Percentiles rank a stretch among this genome's conserved stretches.
phyloP scores from a whole-genome alignment of 2,113 vertebrate species.

The Indicator indicator region DNA sequence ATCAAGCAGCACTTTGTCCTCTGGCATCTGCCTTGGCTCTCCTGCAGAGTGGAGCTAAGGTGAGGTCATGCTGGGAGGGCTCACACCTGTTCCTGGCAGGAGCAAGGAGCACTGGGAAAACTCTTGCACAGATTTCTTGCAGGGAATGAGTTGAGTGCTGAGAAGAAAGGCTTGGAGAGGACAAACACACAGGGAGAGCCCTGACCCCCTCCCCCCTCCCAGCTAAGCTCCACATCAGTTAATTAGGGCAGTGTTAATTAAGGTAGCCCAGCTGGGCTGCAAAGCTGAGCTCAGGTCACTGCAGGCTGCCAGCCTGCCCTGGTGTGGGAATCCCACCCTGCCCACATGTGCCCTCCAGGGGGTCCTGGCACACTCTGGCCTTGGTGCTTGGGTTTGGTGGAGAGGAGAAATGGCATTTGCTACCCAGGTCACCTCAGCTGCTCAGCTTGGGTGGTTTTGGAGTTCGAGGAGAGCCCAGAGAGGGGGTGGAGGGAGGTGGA shows the following conservation, averaged over 20 bases:
- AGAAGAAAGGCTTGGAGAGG: neutral
- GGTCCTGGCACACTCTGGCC: accelerated
- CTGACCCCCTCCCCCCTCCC: too few relatives aligned
- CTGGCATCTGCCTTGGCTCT: neutral
- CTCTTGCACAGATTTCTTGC: neutral
- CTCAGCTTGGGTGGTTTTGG: accelerated
- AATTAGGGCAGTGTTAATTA: neutral
- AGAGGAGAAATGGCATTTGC: neutral
- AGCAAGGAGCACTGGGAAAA: neutral
- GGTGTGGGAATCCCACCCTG: neutral
- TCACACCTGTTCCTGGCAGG: neutral
- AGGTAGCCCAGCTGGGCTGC: neutral
- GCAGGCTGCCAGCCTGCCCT: neutral
- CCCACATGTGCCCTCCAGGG: accelerated
- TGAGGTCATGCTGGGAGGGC: accelerated
- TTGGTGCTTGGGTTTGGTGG: neutral
- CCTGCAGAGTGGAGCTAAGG: neutral
- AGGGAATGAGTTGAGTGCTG: neutral
- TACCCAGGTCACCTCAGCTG: neutral
- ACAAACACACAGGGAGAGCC: neutral
- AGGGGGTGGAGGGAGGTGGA: neutral
- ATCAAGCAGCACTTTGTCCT: neutral
- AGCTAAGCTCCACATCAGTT: neutral
- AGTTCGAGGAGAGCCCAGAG: accelerated
- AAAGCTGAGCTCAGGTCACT: accelerated